phyloP scores from a whole-genome alignment of 2,113 vertebrate genomes.

The Paracyprichromis sp. region DNA sequence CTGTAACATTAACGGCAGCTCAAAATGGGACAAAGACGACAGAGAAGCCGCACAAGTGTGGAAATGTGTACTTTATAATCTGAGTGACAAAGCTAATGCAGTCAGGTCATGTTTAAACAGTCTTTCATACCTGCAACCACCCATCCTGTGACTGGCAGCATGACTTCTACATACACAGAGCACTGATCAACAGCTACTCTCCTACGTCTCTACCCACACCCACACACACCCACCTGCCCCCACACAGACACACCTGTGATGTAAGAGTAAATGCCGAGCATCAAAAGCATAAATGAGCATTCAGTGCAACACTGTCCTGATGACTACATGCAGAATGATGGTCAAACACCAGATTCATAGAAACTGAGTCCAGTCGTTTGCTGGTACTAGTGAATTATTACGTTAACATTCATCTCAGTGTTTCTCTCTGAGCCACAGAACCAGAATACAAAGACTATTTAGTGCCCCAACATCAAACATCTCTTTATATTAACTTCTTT shows the following conservation, averaged over 20 bases:
- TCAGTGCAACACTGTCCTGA: conserved; percentile 73
- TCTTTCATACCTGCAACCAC: background rate
- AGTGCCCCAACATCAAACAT: conserved; percentile 78
- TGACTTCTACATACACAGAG: background rate
- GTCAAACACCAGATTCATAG: conserved; percentile 69
- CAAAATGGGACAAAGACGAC: background rate
- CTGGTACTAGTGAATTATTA: conserved; percentile 42
- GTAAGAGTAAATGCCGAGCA: conserved; percentile 87
- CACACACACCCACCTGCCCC: background rate
- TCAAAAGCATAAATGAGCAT: conserved; percentile 79
- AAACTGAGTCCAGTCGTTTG: conserved; percentile 73
- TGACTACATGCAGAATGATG: conserved; percentile 80
- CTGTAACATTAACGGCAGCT: rapidly evolving
- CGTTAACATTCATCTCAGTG: conserved; percentile 5
- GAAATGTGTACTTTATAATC: background rate
- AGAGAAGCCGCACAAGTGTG: background rate
- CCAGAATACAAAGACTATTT: conserved; percentile 74
- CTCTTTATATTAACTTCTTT: conserved; percentile 62
- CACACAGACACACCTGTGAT: conserved; percentile 49
- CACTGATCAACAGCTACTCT: background rate
- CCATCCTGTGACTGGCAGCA: background rate
- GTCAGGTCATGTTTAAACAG: background rate
- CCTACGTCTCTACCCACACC: background rate
- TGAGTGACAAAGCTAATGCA: background rate
- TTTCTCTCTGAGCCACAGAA: conserved; percentile 63